Percentiles rank a stretch among this genome's conserved stretches.
These are phyloP conservation scores for Xestia rhomboidea DNA, from an alignment of 2,888 invertebrate species.

Conservation along the genomic window DNA sequence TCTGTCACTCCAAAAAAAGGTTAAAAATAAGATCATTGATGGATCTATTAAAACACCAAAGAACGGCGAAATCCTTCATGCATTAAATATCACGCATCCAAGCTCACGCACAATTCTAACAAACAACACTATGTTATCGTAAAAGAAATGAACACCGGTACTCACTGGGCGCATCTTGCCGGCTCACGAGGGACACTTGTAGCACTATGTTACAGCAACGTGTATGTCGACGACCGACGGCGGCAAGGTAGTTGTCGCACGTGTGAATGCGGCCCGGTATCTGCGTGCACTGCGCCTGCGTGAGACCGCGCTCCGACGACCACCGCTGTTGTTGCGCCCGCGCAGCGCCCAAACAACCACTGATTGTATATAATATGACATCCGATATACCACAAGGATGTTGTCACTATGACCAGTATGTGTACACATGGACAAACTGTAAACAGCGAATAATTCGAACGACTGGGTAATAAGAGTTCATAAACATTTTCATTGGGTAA, in stretches of 20 bases:
- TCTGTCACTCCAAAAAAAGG: background rate
- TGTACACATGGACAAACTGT: constrained; percentile 34
- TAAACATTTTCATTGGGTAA: constrained; percentile 46
- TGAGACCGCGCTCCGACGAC: constrained; percentile 72
- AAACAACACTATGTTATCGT: constrained; percentile 54
- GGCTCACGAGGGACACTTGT: constrained; percentile 71
- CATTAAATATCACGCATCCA: constrained; percentile 36
- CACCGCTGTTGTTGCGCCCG: constrained; percentile 52
- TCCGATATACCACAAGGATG: constrained; percentile 60
- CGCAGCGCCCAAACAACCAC: constrained; percentile 75
- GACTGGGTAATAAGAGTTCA: constrained; percentile 37
- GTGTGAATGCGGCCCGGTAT: constrained; percentile 75
- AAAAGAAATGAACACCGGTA: constrained; percentile 75
- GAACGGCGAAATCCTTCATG: background rate
- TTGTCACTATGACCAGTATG: constrained; percentile 49
- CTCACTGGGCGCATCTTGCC: constrained; percentile 86
- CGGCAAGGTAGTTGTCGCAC: constrained; percentile 67
- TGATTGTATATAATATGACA: constrained; percentile 69
- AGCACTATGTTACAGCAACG: constrained; percentile 69
- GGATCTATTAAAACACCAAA: constrained; percentile 6
- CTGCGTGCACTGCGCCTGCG: constrained; percentile 78
- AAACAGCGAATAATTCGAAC: constrained; percentile 19
- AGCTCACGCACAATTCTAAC: constrained; percentile 45
- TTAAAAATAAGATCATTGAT: background rate
- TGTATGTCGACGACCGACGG: constrained; percentile 49